Evolutionary conservation across 1,140 invertebrate species (phyloP), one percentile per base, ranked within the genome.

Genomic region (Plodia interpunctella): DNA sequence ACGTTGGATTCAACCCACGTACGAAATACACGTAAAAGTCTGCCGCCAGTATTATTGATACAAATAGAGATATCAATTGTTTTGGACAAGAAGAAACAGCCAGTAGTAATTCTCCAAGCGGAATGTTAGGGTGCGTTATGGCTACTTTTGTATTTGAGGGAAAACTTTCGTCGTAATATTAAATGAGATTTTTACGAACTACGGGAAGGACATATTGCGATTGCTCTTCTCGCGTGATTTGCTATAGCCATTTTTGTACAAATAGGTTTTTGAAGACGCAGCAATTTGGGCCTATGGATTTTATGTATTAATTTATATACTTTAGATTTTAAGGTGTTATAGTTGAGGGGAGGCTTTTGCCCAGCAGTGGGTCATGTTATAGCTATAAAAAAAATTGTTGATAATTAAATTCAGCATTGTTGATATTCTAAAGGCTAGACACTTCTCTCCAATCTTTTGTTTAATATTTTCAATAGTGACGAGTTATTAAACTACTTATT

Each of bases 1-100:
- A 60, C 57, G 70, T 63, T 82, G 65, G 66, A 88, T 87, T 87
- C 86, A 50, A 53, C 49, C 64, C 86, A 88, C 86, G 84, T 88
- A 87, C 74, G 53, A 72, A 79, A 80, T 78, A 66, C 78, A 83
- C 81, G 80, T 84, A 84, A 85, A 77, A 72, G 76, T 85, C 82
- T 83, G 78, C 76, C 72, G 74, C 70, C 66, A 66, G 74, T 75
- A 85, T 85, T 87, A 89, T 89, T 87, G 86, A 87, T 89, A 89
- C 84, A 89, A 89, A 87, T 87, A 85, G 80, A 85, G 77, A 86
- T 87, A 87, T 84, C 87, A 87, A 89, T 87, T 89, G 87, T 85
- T 87, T 81, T 69, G 78, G 83, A 84, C 84, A 81, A 74, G 76
- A 62, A 76, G 70, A 79, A 75, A 80, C 74, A 74, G 76, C 67